Percentiles rank a stretch among this genome's conserved stretches.
phyloP scores from a whole-genome alignment of 2,797 vertebrate genomes.

The Okamejei kenojei region DNA sequence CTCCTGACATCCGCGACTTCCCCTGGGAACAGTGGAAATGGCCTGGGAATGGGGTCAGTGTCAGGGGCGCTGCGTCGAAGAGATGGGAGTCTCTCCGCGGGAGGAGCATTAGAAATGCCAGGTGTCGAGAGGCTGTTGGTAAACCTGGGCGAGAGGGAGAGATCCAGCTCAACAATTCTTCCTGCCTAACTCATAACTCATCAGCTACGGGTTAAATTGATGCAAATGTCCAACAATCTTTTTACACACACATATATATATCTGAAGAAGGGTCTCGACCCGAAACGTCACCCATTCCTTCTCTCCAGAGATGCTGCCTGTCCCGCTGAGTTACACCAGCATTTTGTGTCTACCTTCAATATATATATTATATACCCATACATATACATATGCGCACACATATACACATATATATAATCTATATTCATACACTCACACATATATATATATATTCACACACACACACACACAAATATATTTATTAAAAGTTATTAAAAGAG shows the following conservation, averaged over 20 bases:
- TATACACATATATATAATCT: too few relatives aligned
- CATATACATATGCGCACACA: too few relatives aligned
- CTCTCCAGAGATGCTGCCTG: too few relatives aligned
- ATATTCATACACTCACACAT: too few relatives aligned
- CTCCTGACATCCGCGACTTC: neutral
- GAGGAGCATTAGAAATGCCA: neutral
- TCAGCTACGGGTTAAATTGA: neutral
- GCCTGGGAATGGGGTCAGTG: neutral
- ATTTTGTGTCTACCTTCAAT: too few relatives aligned
- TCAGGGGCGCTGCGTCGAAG: neutral
- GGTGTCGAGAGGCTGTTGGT: neutral
- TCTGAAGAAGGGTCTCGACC: too few relatives aligned
- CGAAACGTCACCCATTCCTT: too few relatives aligned
- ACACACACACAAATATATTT: neutral
- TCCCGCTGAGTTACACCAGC: too few relatives aligned
- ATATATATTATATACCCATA: too few relatives aligned
- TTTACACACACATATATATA: neutral
- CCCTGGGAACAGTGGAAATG: neutral
- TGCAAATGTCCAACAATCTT: neutral
- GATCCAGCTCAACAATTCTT: too few relatives aligned
- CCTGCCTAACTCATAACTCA: neutral
- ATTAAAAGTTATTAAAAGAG: neutral
- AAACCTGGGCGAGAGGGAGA: neutral
- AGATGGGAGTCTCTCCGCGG: neutral
- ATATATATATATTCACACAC: too few relatives aligned